Conservation (phyloP, 2,113 vertebrate species). For the Cyprinodon brontotheroides region DNA sequence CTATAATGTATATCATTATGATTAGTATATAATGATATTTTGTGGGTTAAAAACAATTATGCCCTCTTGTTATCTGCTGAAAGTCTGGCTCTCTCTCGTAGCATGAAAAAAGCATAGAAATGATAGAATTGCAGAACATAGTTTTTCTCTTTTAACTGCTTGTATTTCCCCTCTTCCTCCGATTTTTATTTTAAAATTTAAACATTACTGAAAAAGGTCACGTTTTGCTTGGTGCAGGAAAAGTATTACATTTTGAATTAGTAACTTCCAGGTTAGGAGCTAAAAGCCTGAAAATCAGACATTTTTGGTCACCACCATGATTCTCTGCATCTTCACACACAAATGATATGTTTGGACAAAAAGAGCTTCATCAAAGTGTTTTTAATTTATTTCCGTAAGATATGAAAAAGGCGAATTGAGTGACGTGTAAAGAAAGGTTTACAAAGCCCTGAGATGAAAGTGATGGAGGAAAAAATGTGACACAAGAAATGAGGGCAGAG, state of each 20-base stretch:
- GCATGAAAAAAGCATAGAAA: neutral
- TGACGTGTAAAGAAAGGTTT: conserved; percentile 30
- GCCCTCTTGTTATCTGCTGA: neutral
- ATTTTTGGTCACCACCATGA: neutral
- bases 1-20: neutral
- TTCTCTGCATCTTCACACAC: neutral
- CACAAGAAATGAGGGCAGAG: conserved; percentile 60
- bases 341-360: neutral
- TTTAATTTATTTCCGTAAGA: conserved; percentile 6
- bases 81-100: neutral
- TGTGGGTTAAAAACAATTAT: neutral
- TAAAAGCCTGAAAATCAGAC: neutral
- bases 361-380: neutral
- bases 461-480: conserved; percentile 52
- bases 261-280: neutral
- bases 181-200: neutral
- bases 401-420: neutral
- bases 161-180: no score
- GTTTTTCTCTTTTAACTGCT: no score
- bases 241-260: no score
- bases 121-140: neutral
- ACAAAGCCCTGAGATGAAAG: conserved; percentile 67
- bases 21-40: neutral
- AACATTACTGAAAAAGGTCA: neutral
- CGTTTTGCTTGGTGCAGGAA: neutral